Conservation (phyloP, 2,113 vertebrate genomes). For the Ptilonorhynchus violaceus region DNA sequence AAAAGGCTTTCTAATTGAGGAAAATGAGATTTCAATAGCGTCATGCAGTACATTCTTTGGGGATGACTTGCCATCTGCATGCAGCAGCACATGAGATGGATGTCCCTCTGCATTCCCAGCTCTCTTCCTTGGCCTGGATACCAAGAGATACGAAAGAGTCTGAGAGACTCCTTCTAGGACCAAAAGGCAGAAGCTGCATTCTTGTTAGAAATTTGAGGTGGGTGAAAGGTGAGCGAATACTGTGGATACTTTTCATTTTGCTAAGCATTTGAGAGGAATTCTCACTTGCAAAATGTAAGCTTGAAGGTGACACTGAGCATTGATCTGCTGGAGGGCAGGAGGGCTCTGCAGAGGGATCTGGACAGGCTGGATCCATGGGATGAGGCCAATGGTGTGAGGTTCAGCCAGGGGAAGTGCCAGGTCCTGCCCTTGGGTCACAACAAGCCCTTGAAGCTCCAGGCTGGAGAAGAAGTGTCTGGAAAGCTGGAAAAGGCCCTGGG, state of each 20-base stretch:
- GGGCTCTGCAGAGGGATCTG: not conserved
- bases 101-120: not conserved
- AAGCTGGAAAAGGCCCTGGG: not conserved
- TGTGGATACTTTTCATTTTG: not conserved
- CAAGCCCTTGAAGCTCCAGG: not conserved
- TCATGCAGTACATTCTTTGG: not conserved
- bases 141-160: not conserved
- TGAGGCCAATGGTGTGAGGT: accelerated
- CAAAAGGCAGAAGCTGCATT: not conserved
- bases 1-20: not conserved
- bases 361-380: not conserved
- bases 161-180: not conserved
- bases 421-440: not conserved
- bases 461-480: not conserved
- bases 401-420: accelerated
- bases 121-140: not conserved
- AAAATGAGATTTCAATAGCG: not conserved
- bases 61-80: not conserved
- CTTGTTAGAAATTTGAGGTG: not conserved
- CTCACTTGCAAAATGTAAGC: accelerated
- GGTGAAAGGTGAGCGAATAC: not conserved
- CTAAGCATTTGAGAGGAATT: not conserved
- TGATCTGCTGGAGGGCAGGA: not conserved
- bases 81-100: not conserved
- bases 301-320: not conserved